Conservation (phyloP, 2,888 invertebrate genomes). For the Diabrotica balteata region DNA sequence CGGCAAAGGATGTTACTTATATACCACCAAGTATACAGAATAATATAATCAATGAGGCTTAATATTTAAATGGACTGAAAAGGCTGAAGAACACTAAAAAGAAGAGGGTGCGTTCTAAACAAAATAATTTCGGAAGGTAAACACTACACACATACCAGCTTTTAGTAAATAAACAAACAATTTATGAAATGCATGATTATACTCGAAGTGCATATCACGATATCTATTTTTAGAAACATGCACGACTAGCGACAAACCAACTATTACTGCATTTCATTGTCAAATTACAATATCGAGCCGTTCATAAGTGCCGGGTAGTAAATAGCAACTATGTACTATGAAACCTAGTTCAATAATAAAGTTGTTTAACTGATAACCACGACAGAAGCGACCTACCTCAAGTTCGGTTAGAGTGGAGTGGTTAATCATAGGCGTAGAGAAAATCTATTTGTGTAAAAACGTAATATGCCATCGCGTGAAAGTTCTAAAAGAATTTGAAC, state of each 20-base stretch:
- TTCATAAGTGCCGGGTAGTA: constrained; percentile 8
- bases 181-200: neutral
- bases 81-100: neutral
- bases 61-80: neutral
- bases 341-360: constrained; percentile 20
- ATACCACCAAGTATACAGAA: too few species aligned
- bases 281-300: constrained; percentile 17
- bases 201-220: neutral
- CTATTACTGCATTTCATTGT: constrained; percentile 21
- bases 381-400: constrained; percentile 37
- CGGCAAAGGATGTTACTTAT: too few species aligned
- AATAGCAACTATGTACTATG: constrained; percentile 6
- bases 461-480: neutral
- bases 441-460: neutral
- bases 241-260: constrained; percentile 3
- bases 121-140: neutral
- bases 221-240: constrained; percentile 25
- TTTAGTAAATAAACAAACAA: constrained; percentile 7
- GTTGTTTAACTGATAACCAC: constrained; percentile 33
- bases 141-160: neutral
- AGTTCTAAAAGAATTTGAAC: neutral
- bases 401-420: constrained; percentile 29
- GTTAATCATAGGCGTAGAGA: constrained; percentile 10
- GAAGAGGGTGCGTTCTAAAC: neutral
- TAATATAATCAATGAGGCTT: neutral